phyloP scores from a whole-genome alignment of 2,888 invertebrate species.

The Chymomyza procnemis region DNA sequence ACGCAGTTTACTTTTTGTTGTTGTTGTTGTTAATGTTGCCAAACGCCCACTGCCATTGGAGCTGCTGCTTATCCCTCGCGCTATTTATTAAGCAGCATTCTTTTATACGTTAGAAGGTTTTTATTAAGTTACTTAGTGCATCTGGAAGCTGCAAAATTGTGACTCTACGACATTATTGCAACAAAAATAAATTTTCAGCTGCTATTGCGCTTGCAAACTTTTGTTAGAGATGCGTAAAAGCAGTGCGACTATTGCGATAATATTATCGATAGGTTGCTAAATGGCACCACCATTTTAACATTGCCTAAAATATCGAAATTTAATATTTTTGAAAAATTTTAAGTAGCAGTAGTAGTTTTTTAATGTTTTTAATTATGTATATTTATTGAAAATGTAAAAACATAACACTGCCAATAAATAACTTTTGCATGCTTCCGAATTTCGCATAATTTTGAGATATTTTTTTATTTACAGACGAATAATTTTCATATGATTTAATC shows the following conservation, averaged over 20 bases:
- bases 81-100: background rate
- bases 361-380: too few relatives aligned
- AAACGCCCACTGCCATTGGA: background rate
- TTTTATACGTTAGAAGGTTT: background rate
- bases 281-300: background rate
- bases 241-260: background rate
- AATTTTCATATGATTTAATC: too few relatives aligned
- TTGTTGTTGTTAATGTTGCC: background rate
- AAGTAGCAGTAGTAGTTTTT: too few relatives aligned
- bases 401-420: too few relatives aligned
- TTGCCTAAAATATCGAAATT: background rate
- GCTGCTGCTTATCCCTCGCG: background rate
- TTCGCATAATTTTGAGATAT: too few relatives aligned
- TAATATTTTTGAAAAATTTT: background rate
- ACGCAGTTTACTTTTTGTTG: background rate
- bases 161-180: background rate
- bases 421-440: too few relatives aligned
- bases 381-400: too few relatives aligned
- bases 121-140: background rate
- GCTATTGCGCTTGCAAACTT: background rate
- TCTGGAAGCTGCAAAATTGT: background rate
- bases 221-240: background rate
- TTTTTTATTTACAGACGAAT: too few relatives aligned
- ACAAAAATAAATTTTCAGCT: background rate
- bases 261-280: background rate